These are phyloP conservation scores for Porites australiensis DNA, from an alignment of 64 coral and sea anemone species.

Conservation along the genomic window DNA sequence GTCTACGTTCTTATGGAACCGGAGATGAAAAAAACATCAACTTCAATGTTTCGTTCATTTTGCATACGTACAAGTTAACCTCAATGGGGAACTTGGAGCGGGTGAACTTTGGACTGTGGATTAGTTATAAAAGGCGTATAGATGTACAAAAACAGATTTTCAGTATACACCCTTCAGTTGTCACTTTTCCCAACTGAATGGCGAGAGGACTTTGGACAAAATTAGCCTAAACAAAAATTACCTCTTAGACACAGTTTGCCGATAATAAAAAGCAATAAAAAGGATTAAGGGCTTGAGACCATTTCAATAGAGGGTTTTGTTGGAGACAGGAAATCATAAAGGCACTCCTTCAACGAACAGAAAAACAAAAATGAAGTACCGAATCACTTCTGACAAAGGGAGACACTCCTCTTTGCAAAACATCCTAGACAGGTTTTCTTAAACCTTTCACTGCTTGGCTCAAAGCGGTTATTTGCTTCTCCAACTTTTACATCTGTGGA, in stretches of 20 bases:
- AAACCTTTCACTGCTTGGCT: background rate
- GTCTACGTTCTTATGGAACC: too few relatives aligned
- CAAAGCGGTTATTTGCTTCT: too few relatives aligned
- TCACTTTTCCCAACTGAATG: background rate
- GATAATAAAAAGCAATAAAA: slow-evolving; percentile 35
- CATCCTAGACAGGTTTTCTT: background rate
- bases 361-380: background rate
- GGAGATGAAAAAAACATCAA: too few relatives aligned
- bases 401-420: background rate
- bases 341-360: background rate
- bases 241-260: background rate
- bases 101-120: too few relatives aligned
- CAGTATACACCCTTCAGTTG: background rate
- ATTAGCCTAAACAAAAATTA: slow-evolving; percentile 17
- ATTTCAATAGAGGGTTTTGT: background rate
- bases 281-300: background rate
- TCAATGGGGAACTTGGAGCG: too few relatives aligned
- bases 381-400: background rate
- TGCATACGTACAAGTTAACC: too few relatives aligned
- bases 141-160: background rate
- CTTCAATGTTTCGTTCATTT: too few relatives aligned
- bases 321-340: slow-evolving; percentile 34
- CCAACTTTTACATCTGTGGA: too few relatives aligned
- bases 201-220: background rate
- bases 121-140: background rate